Conservation (phyloP, 2,888 invertebrate genomes). For the Chrysolina oricalcia region DNA sequence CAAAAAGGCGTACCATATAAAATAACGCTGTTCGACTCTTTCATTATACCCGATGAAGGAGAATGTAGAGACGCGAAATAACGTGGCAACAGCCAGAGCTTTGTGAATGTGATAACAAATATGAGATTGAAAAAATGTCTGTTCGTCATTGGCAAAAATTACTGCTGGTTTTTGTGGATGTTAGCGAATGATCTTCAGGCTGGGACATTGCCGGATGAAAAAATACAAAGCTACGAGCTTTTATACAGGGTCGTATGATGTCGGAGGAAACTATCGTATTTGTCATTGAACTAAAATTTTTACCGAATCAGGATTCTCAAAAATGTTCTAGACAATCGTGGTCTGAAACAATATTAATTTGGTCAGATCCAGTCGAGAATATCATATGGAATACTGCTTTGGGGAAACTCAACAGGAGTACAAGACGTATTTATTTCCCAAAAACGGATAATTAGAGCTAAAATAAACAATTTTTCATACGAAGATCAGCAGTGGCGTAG, state of each 20-base stretch:
- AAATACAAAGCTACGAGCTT: background rate
- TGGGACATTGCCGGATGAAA: background rate
- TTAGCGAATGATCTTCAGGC: background rate
- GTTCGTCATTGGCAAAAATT: background rate
- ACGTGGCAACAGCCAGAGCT: slow-evolving; percentile 11
- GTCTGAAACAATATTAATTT: no score
- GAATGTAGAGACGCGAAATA: background rate
- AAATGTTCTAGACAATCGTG: no score
- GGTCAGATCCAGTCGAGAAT: no score
- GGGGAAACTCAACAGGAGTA: no score
- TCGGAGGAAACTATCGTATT: no score
- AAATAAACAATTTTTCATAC: no score
- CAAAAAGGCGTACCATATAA: background rate
- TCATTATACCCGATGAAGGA: slow-evolving; percentile 1
- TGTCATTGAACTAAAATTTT: no score
- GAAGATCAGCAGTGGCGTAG: no score
- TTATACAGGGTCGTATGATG: background rate
- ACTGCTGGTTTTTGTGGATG: background rate
- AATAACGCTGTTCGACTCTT: background rate
- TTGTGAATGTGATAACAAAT: slow-evolving; percentile 11
- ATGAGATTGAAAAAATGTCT: background rate
- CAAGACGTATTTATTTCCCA: no score
- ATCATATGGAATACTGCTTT: no score
- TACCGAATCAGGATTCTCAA: no score
- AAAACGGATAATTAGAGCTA: no score